phyloP scores from a whole-genome alignment of 2,797 vertebrate genomes.

The Eleutherodactylus coqui region DNA sequence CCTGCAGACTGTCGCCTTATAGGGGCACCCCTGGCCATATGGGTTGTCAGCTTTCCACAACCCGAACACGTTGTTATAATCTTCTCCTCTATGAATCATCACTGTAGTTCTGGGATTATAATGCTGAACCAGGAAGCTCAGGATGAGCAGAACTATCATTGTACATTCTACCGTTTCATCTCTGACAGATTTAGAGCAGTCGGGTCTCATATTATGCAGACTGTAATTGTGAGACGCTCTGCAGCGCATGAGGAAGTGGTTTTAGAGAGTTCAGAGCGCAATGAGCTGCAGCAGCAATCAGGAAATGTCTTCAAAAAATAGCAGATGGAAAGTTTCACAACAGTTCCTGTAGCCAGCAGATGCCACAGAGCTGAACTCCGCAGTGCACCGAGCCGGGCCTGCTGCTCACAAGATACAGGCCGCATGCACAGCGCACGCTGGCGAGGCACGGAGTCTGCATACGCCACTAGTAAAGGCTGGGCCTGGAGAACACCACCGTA shows the following conservation, averaged over 20 bases:
- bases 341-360: not conserved
- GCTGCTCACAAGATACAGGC: too few species aligned
- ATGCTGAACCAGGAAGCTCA: not conserved
- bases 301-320: slow-evolving; percentile 2
- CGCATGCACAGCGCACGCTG: too few species aligned
- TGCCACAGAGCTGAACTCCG: slow-evolving; percentile 1
- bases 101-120: not conserved
- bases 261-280: not conserved
- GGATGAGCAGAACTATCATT: not conserved
- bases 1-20: too few species aligned
- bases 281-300: not conserved
- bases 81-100: too few species aligned
- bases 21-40: too few species aligned
- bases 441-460: too few species aligned
- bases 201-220: not conserved
- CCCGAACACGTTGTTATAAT: too few species aligned
- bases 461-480: too few species aligned
- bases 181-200: not conserved
- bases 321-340: slow-evolving; percentile 11
- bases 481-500: too few species aligned
- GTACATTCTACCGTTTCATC: not conserved
- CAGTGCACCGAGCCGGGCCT: not conserved
- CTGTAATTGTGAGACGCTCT: not conserved
- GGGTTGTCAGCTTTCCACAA: not conserved
- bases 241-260: slow-evolving; percentile 7